Evolutionary conservation across 2,113 vertebrate species (phyloP), one percentile per base, ranked within the genome.

Genomic region (Cairina moschata): DNA sequence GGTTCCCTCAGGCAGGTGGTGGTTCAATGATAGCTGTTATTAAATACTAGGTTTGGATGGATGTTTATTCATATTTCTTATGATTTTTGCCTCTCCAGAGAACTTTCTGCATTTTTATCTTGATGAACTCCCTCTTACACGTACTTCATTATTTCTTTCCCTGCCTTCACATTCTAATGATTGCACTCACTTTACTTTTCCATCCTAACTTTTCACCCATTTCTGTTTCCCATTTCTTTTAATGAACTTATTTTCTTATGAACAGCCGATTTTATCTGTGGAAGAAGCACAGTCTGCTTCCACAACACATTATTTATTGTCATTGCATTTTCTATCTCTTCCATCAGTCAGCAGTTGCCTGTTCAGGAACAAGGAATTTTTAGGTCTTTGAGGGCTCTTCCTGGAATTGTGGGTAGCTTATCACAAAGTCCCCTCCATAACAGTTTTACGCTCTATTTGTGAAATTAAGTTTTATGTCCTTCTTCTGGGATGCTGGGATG

Each of bases 11-110:
- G 22, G 9, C 12, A 68, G 13, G 34, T 36, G 31, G 7, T 62
- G 2, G 13, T 3, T 73, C 23, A 38, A 40, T 5, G 1, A 2
- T 23, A 4, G 14, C 52, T 1, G 1, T 44, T 40, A 58, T 75
- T 75, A 58, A 71, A 48, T 32, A 58, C 6, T 38, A 10, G 2
- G 1, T 5, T 75, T 5, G 0, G 12, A 6, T 42, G 26, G 18
- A 31, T 31, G 6, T 14, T 21, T 58, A 3, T 44, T 50, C 46
- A 32, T 21, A 68, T 72, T 85, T 86, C 42, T 59, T 28, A 4
- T 17, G 40, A 16, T 36, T 85, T 86, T 79, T 68, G 13, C 18
- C 31, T 80, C 23, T 22, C 21, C 28, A 73, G 18, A 0, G 59
- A 54, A 31, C 4, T 50, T 60, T 76, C 29, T 28, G 11, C 5